Evolutionary conservation across 2,888 invertebrate species (phyloP), one percentile per base, ranked within the genome.

Genomic region (Troides aeacus): DNA sequence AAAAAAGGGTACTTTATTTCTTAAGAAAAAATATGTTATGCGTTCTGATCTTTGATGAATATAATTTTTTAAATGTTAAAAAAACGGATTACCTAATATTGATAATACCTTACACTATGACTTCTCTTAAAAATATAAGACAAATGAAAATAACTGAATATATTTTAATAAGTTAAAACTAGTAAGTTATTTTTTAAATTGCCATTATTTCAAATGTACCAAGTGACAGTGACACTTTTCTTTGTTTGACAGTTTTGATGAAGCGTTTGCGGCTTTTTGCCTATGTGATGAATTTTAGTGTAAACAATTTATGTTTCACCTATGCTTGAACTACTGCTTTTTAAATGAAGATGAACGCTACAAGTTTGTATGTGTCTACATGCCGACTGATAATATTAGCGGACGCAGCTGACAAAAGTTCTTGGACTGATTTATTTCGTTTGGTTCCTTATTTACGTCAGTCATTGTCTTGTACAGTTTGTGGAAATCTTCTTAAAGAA

Each of bases 381-480:
- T 96, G 96, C 91, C 95, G 96, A 79, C 93, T 96, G 82, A 96
- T 97, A 80, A 93, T 97, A 81, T 94, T 95, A 86, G 95, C 97
- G 70, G 95, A 96, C 78, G 93, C 94, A 62, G 93, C 94, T 71
- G 95, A 96, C 84, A 94, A 95, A 76, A 95, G 94, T 82, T 94
- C 95, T 69, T 96, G 97, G 95, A 94, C 94, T 67, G 97, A 97
- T 89, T 93, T 98, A 78, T 96, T 96, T 88, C 94, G 96, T 78
- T 94, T 97, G 80, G 94, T 98, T 77, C 97, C 97, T 7, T 96
- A 96, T 89, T 93, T 98, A 82, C 94, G 97, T 71, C 97, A 97
- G 85, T 96, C 97, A 74, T 93, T 98, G 78, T 96, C 97, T 76
- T 98, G 98, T 90, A 97, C 96, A 69, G 97, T 98, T 68, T 98